phyloP scores from a whole-genome alignment of 2,888 invertebrate species.

The Cheilosia scutellata region DNA sequence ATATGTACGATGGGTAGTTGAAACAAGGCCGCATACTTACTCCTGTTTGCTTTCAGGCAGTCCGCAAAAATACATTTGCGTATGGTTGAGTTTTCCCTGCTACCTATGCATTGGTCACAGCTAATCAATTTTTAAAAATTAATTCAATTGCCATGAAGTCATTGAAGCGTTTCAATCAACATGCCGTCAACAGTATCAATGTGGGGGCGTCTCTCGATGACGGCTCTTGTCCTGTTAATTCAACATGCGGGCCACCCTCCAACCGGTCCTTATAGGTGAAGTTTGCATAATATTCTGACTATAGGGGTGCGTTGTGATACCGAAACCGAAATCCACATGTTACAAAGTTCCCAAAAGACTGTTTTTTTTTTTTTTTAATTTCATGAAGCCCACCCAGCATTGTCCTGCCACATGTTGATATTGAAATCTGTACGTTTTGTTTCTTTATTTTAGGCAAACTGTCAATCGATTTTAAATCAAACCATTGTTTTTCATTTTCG shows the following conservation, averaged over 20 bases:
- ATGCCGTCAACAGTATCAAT: conserved; percentile 67
- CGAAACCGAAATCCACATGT: conserved; percentile 76
- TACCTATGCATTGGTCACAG: conserved; percentile 76
- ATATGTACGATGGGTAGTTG: conserved; percentile 11
- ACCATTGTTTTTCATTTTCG: conserved; percentile 67
- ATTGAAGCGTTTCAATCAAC: conserved; percentile 80
- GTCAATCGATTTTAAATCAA: conserved; percentile 75
- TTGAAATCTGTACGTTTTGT: conserved; percentile 62
- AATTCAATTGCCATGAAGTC: conserved; percentile 84
- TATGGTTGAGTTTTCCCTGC: conserved; percentile 40
- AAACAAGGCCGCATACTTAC: conserved; percentile 38
- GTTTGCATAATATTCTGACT: conserved; percentile 84
- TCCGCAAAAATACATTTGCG: conserved; percentile 53
- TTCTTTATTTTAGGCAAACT: conserved; percentile 74
- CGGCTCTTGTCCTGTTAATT: conserved; percentile 78
- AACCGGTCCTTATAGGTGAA: conserved; percentile 77
- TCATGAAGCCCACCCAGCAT: conserved; percentile 42
- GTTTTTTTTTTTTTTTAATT: not conserved
- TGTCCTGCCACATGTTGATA: conserved; percentile 76
- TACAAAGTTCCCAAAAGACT: conserved; percentile 52
- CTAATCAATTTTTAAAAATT: conserved; percentile 84
- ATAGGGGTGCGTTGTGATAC: conserved; percentile 78
- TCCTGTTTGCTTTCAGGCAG: conserved; percentile 52
- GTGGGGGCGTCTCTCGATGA: conserved; percentile 61
- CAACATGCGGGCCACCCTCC: conserved; percentile 73